These are phyloP conservation scores for Peromyscus polionotus DNA, from an alignment of 2,113 vertebrate genomes.

Conservation along the genomic window DNA sequence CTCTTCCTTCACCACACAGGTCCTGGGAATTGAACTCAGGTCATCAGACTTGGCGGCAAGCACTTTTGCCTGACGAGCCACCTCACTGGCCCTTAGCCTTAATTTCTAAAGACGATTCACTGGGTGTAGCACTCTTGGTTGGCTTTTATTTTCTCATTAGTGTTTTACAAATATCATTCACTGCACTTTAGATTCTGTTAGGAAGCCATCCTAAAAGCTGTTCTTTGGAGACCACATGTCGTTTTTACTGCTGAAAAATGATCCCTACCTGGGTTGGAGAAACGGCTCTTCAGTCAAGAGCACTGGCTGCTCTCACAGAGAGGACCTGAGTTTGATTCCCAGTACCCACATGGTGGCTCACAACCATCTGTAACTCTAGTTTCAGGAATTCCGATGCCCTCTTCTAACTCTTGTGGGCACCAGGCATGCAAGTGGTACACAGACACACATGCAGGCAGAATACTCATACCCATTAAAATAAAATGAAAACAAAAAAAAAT, in stretches of 20 bases:
- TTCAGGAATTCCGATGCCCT: not conserved
- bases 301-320: not conserved
- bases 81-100: not conserved
- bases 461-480: not conserved
- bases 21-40: not conserved
- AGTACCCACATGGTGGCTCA: not conserved
- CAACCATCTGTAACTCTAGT: not conserved
- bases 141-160: not conserved
- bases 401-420: not conserved
- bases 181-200: not conserved
- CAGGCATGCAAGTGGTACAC: not conserved
- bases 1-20: not conserved
- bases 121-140: not conserved
- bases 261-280: not conserved
- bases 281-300: not conserved
- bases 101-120: not conserved
- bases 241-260: not conserved
- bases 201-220: not conserved
- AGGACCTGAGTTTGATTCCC: not conserved
- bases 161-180: not conserved
- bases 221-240: not conserved
- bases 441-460: not conserved
- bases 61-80: not conserved
- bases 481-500: not conserved
- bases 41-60: not conserved